Evolutionary conservation across 2,113 vertebrate genomes (phyloP).

Genomic region (Donacobius atricapilla): DNA sequence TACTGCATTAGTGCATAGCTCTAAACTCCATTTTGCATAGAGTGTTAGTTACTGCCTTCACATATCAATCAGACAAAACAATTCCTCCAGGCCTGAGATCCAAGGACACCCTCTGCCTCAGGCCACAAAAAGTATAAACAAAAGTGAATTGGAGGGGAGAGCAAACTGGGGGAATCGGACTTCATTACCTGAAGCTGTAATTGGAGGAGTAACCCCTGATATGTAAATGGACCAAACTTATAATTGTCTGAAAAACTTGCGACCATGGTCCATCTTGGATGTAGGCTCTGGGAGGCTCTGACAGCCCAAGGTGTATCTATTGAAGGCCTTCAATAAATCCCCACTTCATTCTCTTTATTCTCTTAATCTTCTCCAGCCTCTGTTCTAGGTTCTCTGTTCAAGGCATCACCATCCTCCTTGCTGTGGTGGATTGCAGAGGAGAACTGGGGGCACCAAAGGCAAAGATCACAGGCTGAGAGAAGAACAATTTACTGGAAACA

Average conservation of each 20-base stretch:
- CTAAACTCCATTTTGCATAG: background rate
- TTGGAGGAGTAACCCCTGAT: too few relatives aligned
- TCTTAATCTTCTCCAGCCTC: background rate
- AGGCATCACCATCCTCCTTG: background rate
- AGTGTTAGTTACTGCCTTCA: background rate
- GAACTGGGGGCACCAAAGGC: background rate
- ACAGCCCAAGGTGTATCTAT: background rate
- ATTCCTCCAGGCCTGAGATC: background rate
- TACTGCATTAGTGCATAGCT: background rate
- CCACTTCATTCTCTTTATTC: background rate
- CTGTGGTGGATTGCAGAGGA: background rate
- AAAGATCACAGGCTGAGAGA: background rate
- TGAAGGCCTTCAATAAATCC: background rate
- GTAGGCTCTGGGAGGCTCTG: too few relatives aligned
- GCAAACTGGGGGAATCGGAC: too few relatives aligned
- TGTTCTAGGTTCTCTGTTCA: too few relatives aligned
- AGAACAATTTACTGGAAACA: background rate
- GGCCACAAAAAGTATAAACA: background rate
- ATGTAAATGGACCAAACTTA: too few relatives aligned
- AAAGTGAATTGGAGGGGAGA: too few relatives aligned
- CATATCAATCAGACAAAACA: background rate
- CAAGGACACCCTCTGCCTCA: background rate
- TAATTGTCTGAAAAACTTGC: too few relatives aligned
- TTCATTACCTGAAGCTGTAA: too few relatives aligned
- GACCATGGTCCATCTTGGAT: too few relatives aligned